Percentiles rank a stretch among this genome's conserved stretches.
phyloP scores from a whole-genome alignment of 2,113 vertebrate species.

The Hippocampus comes region DNA sequence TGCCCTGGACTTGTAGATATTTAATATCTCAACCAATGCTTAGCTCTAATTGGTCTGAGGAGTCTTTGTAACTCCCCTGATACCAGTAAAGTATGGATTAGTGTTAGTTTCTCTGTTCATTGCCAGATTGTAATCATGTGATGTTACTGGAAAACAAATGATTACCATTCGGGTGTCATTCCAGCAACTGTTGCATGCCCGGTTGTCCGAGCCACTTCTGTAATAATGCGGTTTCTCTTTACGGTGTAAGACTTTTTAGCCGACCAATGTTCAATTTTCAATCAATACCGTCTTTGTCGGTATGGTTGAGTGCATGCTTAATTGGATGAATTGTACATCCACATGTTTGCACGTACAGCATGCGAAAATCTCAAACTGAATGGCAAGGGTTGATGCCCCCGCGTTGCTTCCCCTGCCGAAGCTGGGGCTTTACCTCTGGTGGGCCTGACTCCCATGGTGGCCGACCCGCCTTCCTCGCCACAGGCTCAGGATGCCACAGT shows the following conservation, averaged over 20 bases:
- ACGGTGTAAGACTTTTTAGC: background rate
- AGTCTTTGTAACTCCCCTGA: background rate
- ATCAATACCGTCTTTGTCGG: background rate
- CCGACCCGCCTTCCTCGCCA: slow-evolving; percentile 30
- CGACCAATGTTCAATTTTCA: background rate
- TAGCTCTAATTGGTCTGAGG: background rate
- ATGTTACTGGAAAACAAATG: background rate
- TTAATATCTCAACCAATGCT: no score
- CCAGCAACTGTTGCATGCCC: background rate
- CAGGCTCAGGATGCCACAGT: slow-evolving; percentile 52
- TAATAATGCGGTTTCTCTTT: background rate
- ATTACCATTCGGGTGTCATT: background rate
- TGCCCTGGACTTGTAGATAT: no score
- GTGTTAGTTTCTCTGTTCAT: background rate
- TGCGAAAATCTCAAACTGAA: slow-evolving; percentile 41
- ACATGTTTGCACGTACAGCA: slow-evolving; percentile 18
- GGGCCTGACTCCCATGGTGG: slow-evolving; percentile 31
- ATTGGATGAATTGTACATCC: slow-evolving; percentile 10
- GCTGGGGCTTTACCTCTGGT: slow-evolving; percentile 44
- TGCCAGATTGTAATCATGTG: background rate
- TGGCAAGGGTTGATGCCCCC: slow-evolving; percentile 29
- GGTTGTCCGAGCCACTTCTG: background rate
- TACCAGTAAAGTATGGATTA: background rate
- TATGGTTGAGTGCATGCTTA: background rate
- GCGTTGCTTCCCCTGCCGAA: slow-evolving; percentile 42